Evolutionary conservation across 2,888 invertebrate species (phyloP).

Genomic region (Amiota mariae): DNA sequence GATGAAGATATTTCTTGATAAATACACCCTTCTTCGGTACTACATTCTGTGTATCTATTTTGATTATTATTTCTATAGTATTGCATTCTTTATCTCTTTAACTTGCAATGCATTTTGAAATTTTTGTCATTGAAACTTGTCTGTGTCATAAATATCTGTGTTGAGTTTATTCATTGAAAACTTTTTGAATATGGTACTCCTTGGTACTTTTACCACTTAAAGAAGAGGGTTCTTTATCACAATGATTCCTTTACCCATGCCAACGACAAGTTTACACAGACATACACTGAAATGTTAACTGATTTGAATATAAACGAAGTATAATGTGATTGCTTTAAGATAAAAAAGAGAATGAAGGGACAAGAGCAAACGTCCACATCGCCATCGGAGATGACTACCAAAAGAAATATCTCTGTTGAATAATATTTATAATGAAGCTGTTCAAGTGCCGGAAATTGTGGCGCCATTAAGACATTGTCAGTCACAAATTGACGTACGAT

Average conservation of each 20-base stretch:
- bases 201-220: no score
- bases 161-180: neutral
- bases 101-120: constrained; percentile 2
- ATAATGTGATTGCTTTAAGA: neutral
- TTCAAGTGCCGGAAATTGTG: constrained; percentile 50
- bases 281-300: neutral
- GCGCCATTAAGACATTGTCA: constrained; percentile 58
- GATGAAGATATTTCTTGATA: no score
- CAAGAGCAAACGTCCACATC: neutral
- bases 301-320: constrained; percentile 26
- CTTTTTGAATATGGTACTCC: no score
- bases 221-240: no score
- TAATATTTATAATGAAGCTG: constrained; percentile 26
- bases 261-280: no score
- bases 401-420: constrained; percentile 18
- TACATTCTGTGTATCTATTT: no score
- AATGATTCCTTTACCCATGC: no score
- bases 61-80: no score
- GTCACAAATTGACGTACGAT: constrained; percentile 47
- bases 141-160: neutral
- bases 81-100: no score
- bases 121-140: constrained; percentile 15
- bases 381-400: neutral
- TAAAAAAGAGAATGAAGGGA: neutral
- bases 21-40: no score